A percentile compares a stretch with the other conserved stretches of the same genome.
These are phyloP conservation scores for Microchirus variegatus DNA, from an alignment of 2,797 vertebrate genomes.

Conservation along the genomic window DNA sequence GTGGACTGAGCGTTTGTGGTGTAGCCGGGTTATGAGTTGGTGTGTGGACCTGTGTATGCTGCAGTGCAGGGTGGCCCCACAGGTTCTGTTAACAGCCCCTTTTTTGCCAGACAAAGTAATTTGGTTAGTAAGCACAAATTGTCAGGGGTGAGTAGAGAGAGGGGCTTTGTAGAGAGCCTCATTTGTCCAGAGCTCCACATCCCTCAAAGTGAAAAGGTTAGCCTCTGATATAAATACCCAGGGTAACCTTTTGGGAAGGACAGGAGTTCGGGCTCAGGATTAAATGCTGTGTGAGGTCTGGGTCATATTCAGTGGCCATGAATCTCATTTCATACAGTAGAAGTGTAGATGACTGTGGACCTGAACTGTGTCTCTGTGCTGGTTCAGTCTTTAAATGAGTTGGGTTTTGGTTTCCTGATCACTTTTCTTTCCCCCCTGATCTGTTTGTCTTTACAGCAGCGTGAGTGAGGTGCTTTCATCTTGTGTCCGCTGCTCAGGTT, in stretches of 20 bases:
- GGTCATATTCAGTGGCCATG: slow-evolving; percentile 32
- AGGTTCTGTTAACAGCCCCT: slow-evolving; percentile 20
- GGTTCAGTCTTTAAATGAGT: slow-evolving; percentile 14
- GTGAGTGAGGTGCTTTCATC: slow-evolving; percentile 26
- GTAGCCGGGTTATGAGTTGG: too few species aligned
- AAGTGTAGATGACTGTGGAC: slow-evolving; percentile 11
- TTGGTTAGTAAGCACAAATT: slow-evolving; percentile 63
- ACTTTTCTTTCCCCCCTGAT: slow-evolving; percentile 11
- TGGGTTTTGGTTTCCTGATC: slow-evolving; percentile 15
- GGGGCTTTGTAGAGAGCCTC: slow-evolving; percentile 27
- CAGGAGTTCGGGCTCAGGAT: slow-evolving; percentile 31
- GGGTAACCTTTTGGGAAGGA: slow-evolving; percentile 43
- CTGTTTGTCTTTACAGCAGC: slow-evolving; percentile 3
- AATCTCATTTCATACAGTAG: slow-evolving; percentile 20
- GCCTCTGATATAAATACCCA: slow-evolving; percentile 52
- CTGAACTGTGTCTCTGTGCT: slow-evolving; percentile 11
- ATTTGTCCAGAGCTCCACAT: slow-evolving; percentile 3
- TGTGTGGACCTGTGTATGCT: slow-evolving; percentile 5
- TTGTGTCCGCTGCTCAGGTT: slow-evolving; percentile 44
- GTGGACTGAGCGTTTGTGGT: too few species aligned
- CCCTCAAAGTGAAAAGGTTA: slow-evolving; percentile 47
- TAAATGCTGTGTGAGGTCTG: slow-evolving; percentile 20
- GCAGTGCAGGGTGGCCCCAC: slow-evolving; percentile 5
- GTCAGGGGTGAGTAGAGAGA: slow-evolving; percentile 14
- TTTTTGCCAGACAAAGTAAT: slow-evolving; percentile 38